phyloP scores from a whole-genome alignment of 2,797 vertebrate genomes.

The Discoglossus pictus region DNA sequence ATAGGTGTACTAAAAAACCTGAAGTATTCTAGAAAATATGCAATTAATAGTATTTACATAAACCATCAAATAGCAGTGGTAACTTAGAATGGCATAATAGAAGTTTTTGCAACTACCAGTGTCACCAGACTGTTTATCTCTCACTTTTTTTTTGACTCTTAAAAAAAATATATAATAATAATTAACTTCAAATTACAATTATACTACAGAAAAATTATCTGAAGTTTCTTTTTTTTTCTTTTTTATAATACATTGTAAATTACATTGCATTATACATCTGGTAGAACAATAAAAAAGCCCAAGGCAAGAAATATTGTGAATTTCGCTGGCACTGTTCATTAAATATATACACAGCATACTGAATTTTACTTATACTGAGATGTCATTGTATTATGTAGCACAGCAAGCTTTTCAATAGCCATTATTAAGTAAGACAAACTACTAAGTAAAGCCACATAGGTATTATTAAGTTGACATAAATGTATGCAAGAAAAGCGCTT shows the following conservation, averaged over 20 bases:
- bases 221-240: constrained; percentile 14
- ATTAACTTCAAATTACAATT: neutral
- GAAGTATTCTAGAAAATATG: too few species aligned
- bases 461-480: constrained; percentile 42
- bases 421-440: constrained; percentile 31
- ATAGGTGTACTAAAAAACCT: too few species aligned
- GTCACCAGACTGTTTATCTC: neutral
- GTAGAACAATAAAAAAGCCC: neutral
- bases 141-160: neutral
- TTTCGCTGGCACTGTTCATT: constrained; percentile 6
- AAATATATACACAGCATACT: constrained; percentile 9
- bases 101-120: neutral
- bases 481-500: constrained; percentile 5
- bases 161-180: neutral
- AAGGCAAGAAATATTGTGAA: constrained; percentile 1
- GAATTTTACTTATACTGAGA: constrained; percentile 24
- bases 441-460: constrained; percentile 30
- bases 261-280: neutral
- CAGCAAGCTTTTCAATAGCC: constrained; percentile 22
- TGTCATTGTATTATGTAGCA: constrained; percentile 21
- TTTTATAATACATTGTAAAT: neutral
- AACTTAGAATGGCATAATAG: neutral
- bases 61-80: neutral
- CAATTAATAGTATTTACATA: too few species aligned
- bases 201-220: too few species aligned